Conservation (phyloP, 2,113 vertebrate genomes). For the Melanocharis versteri region DNA sequence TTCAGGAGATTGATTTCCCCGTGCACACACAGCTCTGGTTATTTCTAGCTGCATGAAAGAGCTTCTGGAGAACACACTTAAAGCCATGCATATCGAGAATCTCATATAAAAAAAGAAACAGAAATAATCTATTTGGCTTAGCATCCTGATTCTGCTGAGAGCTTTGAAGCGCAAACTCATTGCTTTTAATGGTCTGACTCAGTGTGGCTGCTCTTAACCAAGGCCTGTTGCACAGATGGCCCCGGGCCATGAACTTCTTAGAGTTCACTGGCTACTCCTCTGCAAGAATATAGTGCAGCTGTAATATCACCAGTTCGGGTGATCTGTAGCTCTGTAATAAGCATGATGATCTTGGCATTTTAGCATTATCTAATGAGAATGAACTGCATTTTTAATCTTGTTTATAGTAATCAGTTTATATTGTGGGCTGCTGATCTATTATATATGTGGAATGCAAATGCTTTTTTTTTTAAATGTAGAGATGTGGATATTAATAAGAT, state of each 20-base stretch:
- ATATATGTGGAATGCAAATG: not conserved
- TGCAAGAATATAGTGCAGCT: not conserved
- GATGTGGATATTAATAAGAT: not conserved
- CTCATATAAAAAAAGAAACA: not conserved
- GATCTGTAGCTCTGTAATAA: not conserved
- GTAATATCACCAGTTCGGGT: not conserved
- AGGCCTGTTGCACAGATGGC: not conserved
- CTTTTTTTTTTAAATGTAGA: not conserved
- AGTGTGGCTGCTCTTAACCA: not conserved
- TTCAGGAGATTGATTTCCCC: constrained; percentile 26
- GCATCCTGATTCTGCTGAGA: not conserved
- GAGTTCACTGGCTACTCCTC: not conserved
- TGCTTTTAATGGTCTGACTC: not conserved
- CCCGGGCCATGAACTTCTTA: not conserved
- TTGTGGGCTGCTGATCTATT: not conserved
- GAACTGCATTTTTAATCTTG: not conserved
- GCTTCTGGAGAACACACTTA: not conserved
- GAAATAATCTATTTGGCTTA: not conserved
- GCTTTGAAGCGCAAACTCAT: not conserved
- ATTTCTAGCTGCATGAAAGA: not conserved
- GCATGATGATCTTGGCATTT: not conserved
- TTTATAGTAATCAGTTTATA: not conserved
- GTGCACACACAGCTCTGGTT: not conserved
- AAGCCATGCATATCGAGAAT: not conserved
- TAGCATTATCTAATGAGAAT: not conserved